Evolutionary conservation across 2,888 invertebrate species (phyloP).

Genomic region (Napeogenes sylphis): DNA sequence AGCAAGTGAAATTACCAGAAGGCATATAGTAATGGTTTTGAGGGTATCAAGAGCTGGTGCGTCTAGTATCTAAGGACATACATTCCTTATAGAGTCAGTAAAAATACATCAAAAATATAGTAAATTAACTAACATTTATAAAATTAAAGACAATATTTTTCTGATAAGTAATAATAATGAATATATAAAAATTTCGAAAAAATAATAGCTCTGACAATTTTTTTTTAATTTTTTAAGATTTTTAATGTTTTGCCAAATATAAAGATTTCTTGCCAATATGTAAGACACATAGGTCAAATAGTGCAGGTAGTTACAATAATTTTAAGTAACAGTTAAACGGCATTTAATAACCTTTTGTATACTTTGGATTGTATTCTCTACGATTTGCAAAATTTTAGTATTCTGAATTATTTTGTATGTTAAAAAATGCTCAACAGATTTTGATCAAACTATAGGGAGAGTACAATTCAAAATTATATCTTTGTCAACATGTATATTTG

Average conservation of each 20-base stretch:
- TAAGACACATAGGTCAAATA: constrained; percentile 14
- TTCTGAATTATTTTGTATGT: not conserved
- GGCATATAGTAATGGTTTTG: too few relatives aligned
- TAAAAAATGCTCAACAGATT: not conserved
- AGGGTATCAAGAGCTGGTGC: too few relatives aligned
- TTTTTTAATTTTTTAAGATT: not conserved
- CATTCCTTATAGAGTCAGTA: too few relatives aligned
- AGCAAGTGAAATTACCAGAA: too few relatives aligned
- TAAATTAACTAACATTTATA: too few relatives aligned
- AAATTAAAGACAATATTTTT: too few relatives aligned
- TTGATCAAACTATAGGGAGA: constrained; percentile 4
- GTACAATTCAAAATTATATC: constrained; percentile 3
- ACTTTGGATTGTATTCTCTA: not conserved
- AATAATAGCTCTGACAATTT: too few relatives aligned
- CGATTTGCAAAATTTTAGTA: not conserved
- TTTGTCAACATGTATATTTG: constrained; percentile 17
- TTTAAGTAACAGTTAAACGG: constrained; percentile 18
- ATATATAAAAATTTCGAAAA: too few relatives aligned
- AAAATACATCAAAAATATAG: too few relatives aligned
- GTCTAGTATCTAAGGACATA: too few relatives aligned
- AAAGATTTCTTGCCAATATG: constrained; percentile 56
- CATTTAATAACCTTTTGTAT: not conserved
- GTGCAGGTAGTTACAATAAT: constrained; percentile 11
- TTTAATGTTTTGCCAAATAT: constrained; percentile 48
- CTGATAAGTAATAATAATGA: too few relatives aligned